Evolutionary conservation across 2,113 vertebrate genomes (phyloP).

Genomic region (Typhlomys cinereus): DNA sequence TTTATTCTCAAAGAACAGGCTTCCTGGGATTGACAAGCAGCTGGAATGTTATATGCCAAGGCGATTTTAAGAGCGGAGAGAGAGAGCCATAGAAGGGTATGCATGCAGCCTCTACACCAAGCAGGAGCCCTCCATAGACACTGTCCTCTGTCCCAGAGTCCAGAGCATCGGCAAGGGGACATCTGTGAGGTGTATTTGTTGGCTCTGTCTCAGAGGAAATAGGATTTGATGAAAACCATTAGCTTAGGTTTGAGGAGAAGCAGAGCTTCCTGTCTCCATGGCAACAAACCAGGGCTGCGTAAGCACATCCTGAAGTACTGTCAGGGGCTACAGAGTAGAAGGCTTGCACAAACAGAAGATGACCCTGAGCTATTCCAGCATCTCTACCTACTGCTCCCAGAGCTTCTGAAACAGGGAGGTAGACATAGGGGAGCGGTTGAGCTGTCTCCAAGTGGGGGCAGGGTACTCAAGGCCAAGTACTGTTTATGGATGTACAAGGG

Average conservation of each 20-base stretch:
- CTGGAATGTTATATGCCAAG: background rate
- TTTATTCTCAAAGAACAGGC: background rate
- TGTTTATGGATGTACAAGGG: rapidly evolving
- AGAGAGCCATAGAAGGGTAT: background rate
- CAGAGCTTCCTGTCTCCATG: constrained; percentile 83
- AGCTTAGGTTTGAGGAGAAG: constrained; percentile 77
- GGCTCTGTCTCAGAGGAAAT: constrained; percentile 68
- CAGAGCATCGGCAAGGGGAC: background rate
- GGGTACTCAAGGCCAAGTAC: background rate
- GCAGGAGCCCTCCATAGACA: too few relatives aligned
- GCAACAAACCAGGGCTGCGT: constrained; percentile 75
- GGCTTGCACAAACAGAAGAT: constrained; percentile 40
- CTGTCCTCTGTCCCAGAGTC: background rate
- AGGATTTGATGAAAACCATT: constrained; percentile 77
- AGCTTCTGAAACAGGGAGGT: background rate
- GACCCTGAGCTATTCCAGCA: constrained; percentile 15
- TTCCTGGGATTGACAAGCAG: background rate
- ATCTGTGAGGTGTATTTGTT: background rate
- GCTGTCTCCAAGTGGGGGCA: background rate
- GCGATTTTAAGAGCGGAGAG: background rate
- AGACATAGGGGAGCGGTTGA: background rate
- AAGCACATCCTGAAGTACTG: constrained; percentile 60
- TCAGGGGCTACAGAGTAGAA: constrained; percentile 45
- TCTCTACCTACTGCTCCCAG: background rate
- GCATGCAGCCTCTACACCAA: background rate